phyloP scores from a whole-genome alignment of 2,888 invertebrate species.

The Xestia ashworthii region DNA sequence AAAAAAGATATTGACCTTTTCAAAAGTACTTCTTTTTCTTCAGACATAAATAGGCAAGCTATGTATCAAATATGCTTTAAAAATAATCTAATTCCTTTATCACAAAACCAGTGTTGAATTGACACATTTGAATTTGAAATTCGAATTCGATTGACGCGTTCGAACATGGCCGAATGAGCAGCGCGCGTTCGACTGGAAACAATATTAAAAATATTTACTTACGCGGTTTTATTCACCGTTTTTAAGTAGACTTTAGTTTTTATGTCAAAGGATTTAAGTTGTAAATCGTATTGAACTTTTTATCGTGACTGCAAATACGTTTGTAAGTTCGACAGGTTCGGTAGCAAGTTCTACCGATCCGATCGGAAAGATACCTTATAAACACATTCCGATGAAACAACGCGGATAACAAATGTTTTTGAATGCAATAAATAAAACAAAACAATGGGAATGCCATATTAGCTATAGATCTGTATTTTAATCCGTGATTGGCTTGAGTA shows the following conservation, averaged over 20 bases:
- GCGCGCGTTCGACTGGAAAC: conserved; percentile 82
- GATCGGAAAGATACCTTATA: conserved; percentile 86
- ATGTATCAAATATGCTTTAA: neutral
- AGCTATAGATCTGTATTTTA: neutral
- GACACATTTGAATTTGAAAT: conserved; percentile 79
- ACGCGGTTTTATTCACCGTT: conserved; percentile 26
- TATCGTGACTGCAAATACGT: conserved; percentile 14
- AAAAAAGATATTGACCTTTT: neutral
- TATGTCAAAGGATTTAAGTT: conserved; percentile 16
- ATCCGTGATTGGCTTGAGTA: neutral
- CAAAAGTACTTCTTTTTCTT: neutral
- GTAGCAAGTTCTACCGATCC: conserved; percentile 84
- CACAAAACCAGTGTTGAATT: conserved; percentile 74
- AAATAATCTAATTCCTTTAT: conserved; percentile 43
- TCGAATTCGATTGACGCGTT: conserved; percentile 81
- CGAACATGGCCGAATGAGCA: conserved; percentile 75
- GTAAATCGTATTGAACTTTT: conserved; percentile 41
- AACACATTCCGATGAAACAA: conserved; percentile 83
- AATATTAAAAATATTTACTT: conserved; percentile 74
- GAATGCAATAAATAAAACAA: conserved; percentile 47
- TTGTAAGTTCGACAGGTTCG: conserved; percentile 68
- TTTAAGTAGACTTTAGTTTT: neutral
- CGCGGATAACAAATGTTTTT: conserved; percentile 70
- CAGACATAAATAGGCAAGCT: neutral
- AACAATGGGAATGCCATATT: conserved; percentile 32